These are phyloP conservation scores for Caenorhabditis remanei DNA, from an alignment of 1,140 invertebrate genomes.

Conservation along the genomic window DNA sequence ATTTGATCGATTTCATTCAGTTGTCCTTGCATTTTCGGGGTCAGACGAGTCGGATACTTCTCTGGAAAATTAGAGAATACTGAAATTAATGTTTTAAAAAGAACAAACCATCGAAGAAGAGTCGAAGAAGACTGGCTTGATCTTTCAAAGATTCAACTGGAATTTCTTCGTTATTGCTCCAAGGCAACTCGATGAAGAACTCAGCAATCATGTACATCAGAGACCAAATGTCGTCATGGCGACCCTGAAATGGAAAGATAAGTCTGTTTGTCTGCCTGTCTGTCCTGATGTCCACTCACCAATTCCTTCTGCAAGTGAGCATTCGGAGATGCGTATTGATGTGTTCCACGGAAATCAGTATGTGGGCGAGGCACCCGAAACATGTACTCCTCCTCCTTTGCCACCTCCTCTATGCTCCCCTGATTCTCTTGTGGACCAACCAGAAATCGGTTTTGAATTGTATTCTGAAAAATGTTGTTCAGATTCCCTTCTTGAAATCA, in stretches of 20 bases:
- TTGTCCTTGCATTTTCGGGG: neutral
- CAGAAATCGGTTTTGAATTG: neutral
- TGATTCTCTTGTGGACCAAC: neutral
- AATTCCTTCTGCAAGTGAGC: conserved; percentile 15
- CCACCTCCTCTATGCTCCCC: neutral
- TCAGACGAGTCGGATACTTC: neutral
- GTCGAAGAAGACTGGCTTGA: neutral
- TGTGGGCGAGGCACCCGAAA: neutral
- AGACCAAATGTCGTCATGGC: conserved; percentile 36
- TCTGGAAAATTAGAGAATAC: neutral
- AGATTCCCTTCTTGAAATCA: neutral
- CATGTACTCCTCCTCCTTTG: neutral
- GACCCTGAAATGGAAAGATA: neutral
- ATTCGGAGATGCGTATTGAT: conserved; percentile 35
- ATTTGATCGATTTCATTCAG: neutral
- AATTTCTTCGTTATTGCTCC: neutral
- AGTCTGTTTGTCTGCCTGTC: neutral
- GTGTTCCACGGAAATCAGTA: conserved; percentile 32
- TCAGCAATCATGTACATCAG: conserved; percentile 38
- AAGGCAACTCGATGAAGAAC: conserved; percentile 19
- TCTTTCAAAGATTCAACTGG: neutral
- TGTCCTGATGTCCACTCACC: neutral
- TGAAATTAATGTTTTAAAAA: neutral
- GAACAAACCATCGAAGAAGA: conserved; percentile 11
- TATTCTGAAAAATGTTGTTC: neutral